Evolutionary conservation across 2,113 vertebrate genomes (phyloP).

Genomic region (Connochaetes taurinus): DNA sequence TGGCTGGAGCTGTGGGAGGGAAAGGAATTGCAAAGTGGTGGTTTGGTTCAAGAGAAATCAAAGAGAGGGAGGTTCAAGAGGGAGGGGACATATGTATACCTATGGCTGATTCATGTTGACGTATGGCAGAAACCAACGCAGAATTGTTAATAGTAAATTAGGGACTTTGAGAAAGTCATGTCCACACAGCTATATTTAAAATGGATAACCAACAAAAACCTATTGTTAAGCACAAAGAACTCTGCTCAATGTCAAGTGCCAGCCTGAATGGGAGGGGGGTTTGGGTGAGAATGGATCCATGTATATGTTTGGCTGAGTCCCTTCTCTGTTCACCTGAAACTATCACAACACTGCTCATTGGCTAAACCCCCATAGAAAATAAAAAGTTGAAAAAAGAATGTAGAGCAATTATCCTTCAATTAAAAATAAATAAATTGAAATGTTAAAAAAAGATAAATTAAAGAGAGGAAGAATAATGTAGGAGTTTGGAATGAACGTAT

Average conservation of each 20-base stretch:
- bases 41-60: background rate
- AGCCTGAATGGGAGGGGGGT: background rate
- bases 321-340: background rate
- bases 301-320: background rate
- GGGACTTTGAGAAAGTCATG: background rate
- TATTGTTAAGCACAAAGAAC: background rate
- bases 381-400: background rate
- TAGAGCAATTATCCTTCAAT: background rate
- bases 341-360: background rate
- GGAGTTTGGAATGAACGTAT: background rate
- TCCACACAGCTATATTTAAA: background rate
- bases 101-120: background rate
- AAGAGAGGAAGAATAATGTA: background rate
- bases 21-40: background rate
- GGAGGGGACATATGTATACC: background rate
- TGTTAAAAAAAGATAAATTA: background rate
- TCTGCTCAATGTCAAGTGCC: background rate
- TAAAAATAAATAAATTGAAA: background rate
- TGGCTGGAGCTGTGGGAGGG: background rate
- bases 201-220: background rate
- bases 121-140: background rate
- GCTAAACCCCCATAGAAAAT: background rate
- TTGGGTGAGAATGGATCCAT: background rate
- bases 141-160: background rate
- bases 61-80: background rate